These are phyloP conservation scores for Pseudomyrmex dendroicus DNA, from an alignment of 1,140 invertebrate genomes.

Conservation along the genomic window DNA sequence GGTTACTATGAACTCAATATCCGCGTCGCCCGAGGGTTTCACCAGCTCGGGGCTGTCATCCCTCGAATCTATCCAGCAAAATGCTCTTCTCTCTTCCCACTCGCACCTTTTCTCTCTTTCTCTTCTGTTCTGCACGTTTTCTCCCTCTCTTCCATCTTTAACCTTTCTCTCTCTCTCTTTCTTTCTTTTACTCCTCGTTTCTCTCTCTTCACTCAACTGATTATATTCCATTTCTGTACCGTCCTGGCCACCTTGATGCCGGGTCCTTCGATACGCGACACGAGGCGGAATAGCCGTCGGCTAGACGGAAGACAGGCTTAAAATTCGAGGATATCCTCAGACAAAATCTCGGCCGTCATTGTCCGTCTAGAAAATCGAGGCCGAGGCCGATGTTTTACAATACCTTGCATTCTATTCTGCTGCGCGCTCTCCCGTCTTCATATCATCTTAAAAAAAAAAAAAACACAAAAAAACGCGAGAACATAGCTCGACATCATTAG, in stretches of 20 bases:
- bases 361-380: constrained; percentile 30
- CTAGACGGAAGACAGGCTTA: constrained; percentile 79
- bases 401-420: not conserved
- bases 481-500: not conserved
- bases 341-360: constrained; percentile 42
- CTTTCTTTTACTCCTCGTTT: not conserved
- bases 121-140: not conserved
- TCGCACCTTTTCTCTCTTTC: not conserved
- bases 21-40: constrained; percentile 79
- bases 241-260: constrained; percentile 72
- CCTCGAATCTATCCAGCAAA: constrained; percentile 82
- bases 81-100: constrained; percentile 18
- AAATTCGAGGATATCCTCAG: constrained; percentile 79
- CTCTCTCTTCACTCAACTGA: constrained; percentile 71
- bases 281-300: constrained; percentile 78
- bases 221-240: constrained; percentile 85
- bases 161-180: not conserved
- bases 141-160: not conserved
- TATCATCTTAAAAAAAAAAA: not conserved
- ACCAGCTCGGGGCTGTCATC: constrained; percentile 82
- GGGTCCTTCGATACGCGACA: constrained; percentile 78
- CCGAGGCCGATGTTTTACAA: not conserved
- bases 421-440: not conserved
- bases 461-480: not conserved
- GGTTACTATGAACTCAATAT: constrained; percentile 87